Evolutionary conservation across 2,888 invertebrate species (phyloP), one percentile per base, ranked within the genome.

Genomic region (Lasius platythorax): DNA sequence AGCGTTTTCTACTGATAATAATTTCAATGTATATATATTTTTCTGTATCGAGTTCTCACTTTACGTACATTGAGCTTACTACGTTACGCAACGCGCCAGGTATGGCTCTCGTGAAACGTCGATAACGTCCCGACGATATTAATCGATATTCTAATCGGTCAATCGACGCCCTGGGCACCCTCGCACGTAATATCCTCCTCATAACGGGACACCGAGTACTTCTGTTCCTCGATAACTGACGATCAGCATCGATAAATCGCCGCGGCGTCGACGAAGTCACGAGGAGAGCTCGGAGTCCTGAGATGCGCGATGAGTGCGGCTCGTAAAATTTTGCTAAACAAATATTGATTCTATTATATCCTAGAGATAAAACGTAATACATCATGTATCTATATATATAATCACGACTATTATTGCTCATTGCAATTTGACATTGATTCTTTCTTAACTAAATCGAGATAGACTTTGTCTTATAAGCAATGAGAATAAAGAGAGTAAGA

Each of bases 101-200:
- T 86, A 87, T 83, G 85, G 76, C 61, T 61, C 61, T 78, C 84
- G 87, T 72, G 85, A 85, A 40, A 37, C 85, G 58, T n/a, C 50
- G 90, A 90, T 90, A 90, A 85, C 84, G 89, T 88, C 87, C 43
- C 58, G 64, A 15, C 87, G 93, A 93, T 93, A 93, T 93, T 92
- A 93, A 94, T 94, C 94, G 93, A 93, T 92, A 93, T 92, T 93
- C 92, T 93, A 93, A 93, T 93, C 93, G 91, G 87, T 86, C 87
- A 90, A 93, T 93, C 92, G 89, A 85, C 87, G 93, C 94, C 90
- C 84, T 85, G 82, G 92, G 93, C 93, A 88, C 90, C 86, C 90
- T 88, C 90, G 85, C 89, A 87, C 89, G 89, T 92, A 92, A 92
- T 92, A 91, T 91, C 91, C 92, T 92, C 88, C 84, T 78, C 90